Conservation (phyloP, 2,888 invertebrate species). For the Elegia similella region DNA sequence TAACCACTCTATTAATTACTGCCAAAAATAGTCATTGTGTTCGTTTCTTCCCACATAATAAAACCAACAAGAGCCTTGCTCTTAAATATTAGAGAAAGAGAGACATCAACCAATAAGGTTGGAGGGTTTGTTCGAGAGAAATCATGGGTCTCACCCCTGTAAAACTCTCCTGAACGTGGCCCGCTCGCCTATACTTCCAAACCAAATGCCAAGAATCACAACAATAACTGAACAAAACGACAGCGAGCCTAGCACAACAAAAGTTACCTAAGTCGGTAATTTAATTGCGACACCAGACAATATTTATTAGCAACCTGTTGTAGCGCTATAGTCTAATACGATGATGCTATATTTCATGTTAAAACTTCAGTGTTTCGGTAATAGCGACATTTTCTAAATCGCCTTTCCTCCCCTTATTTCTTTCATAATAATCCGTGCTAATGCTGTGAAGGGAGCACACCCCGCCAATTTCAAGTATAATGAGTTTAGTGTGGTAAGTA, state of each 20-base stretch:
- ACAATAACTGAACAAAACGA: not conserved
- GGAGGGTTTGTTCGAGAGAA: too few relatives aligned
- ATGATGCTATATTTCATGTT: slow-evolving; percentile 3
- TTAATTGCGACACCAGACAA: not conserved
- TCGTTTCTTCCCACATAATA: too few relatives aligned
- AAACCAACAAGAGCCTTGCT: too few relatives aligned
- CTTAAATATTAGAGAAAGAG: too few relatives aligned
- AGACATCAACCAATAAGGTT: too few relatives aligned
- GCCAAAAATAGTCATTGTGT: too few relatives aligned
- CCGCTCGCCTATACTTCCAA: too few relatives aligned
- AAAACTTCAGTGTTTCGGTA: not conserved
- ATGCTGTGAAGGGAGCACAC: not conserved
- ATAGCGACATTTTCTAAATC: slow-evolving; percentile 1
- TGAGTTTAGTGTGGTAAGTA: not conserved
- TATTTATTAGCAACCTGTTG: slow-evolving; percentile 1
- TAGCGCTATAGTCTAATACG: not conserved
- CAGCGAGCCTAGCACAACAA: not conserved
- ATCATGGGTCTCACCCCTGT: too few relatives aligned
- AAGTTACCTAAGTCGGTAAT: not conserved
- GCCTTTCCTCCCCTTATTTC: slow-evolving; percentile 3
- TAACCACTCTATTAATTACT: too few relatives aligned
- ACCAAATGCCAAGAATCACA: not conserved
- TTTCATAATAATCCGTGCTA: not conserved
- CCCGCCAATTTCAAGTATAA: not conserved
- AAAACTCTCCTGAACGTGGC: too few relatives aligned